Percentiles rank a stretch among this genome's conserved stretches.
Conservation (phyloP, 2,113 vertebrate genomes). For the Pagrus major region DNA sequence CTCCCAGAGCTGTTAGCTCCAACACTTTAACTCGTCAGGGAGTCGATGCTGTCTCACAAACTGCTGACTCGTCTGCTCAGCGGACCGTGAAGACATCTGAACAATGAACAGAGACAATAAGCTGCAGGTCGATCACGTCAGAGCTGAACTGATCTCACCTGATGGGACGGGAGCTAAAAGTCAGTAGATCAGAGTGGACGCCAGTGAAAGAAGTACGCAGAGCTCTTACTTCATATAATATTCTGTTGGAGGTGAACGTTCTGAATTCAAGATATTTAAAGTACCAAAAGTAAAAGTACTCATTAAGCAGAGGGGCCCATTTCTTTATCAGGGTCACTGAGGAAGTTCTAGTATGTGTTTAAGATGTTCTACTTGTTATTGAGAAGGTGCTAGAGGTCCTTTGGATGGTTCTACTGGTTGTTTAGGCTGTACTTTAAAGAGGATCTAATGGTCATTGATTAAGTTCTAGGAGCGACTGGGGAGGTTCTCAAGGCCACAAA, state of each 20-base stretch:
- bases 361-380: background rate
- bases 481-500: no score
- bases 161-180: background rate
- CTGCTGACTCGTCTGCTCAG: constrained; percentile 14
- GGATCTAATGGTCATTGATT: background rate
- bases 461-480: no score
- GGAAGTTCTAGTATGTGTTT: no score
- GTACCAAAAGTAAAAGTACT: no score
- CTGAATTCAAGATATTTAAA: no score
- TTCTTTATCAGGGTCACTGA: no score
- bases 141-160: background rate
- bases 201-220: no score
- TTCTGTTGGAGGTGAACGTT: no score
- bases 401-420: background rate
- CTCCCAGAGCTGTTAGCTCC: background rate
- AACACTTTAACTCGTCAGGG: constrained; percentile 3
- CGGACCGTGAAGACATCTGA: background rate
- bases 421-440: no score
- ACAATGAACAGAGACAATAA: background rate
- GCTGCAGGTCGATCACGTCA: background rate
- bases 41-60: constrained; percentile 1
- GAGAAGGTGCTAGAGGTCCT: background rate
- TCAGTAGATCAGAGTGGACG: no score
- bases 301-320: no score
- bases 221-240: no score